Base-by-base conservation (phyloP, 2,888 invertebrate genomes). In the Drosophila mulleri region DNA sequence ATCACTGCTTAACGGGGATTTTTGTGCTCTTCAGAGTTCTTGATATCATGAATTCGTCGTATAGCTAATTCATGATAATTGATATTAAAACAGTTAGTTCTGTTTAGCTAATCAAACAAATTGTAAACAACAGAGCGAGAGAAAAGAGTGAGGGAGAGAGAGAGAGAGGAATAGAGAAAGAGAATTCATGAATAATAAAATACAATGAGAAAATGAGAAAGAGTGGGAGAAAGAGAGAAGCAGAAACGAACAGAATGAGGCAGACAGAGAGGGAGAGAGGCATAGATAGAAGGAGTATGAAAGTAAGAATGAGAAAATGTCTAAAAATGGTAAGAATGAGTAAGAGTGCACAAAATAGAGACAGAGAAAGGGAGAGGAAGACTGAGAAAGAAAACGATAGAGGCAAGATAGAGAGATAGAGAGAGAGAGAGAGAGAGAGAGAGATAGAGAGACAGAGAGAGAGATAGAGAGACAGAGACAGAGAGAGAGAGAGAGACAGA, bases 1-100 rank as follows among this genome's bases (percentile, higher is more conserved):
- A 7, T 18, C 11, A 12, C 18, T 12, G 48, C 11, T 6, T n/a
- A n/a, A 2, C n/a, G 47, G 11, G 29, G 32, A 3, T 18, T 26
- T 26, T n/a, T 12, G 3, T 37, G 0, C 23, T 16, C n/a, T 32
- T 14, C 14, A 14, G 14, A 32, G 4, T 20, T 35, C 32, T 12
- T 35, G 18, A 50, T 50, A 50, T 35, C 18, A n/a, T 2, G 50
- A 50, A 35, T 50, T 50, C 32, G 32, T 50, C 50, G 35, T 50
- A 12, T 32, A 32, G 18, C 12, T 32, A 50, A 50, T 50, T 35
- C 3, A 14, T 14, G 50, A 50, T 50, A 50, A 35, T 50, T 18
- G 20, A 35, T 35, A 50, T 18, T 35, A 29, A 11, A 1, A 11
- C 26, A 7, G 2, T 32, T 29, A 16, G 44, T 45, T 8, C 23